Conservation (phyloP, 2,113 vertebrate species). For the Terrapene triunguis region DNA sequence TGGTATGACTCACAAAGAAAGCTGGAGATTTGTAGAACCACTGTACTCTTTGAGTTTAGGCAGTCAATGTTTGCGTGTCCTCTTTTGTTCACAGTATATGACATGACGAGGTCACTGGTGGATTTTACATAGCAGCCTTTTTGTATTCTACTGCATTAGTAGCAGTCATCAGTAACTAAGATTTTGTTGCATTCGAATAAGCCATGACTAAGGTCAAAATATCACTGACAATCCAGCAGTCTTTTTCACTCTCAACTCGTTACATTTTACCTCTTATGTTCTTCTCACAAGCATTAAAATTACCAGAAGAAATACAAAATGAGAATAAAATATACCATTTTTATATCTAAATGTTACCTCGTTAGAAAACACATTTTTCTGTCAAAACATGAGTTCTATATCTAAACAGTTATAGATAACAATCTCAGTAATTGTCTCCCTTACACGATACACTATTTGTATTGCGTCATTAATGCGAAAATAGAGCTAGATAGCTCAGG, state of each 20-base stretch:
- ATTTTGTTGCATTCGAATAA: neutral
- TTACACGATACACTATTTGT: neutral
- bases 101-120: conserved; percentile 54
- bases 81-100: rapidly evolving
- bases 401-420: neutral
- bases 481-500: neutral
- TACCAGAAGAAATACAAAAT: neutral
- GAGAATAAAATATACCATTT: neutral
- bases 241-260: neutral
- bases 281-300: neutral
- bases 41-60: neutral
- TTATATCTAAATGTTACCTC: neutral
- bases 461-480: conserved; percentile 26
- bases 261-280: conserved; percentile 24
- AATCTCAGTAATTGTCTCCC: neutral
- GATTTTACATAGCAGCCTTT: neutral
- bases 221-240: neutral
- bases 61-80: neutral
- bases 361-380: neutral
- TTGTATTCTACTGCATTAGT: neutral
- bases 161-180: neutral
- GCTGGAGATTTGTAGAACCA: neutral
- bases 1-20: neutral
- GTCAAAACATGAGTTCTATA: neutral
- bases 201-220: neutral